Evolutionary conservation across 2,113 vertebrate species (phyloP).

Genomic region (Austrofundulus limnaeus): DNA sequence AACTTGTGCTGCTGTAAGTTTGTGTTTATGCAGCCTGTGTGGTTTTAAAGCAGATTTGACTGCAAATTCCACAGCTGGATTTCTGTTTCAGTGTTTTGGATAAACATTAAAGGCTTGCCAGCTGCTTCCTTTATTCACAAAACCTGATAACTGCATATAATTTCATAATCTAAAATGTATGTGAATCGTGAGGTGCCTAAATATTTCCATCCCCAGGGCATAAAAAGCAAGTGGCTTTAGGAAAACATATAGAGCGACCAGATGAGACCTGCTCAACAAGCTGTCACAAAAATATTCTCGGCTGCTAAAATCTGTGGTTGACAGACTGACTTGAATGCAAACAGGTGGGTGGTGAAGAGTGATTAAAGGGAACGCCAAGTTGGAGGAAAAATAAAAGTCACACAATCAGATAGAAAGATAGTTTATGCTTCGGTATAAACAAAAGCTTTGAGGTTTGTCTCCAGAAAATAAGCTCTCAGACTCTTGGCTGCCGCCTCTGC

Average conservation of each 20-base stretch:
- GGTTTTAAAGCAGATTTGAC: constrained; percentile 10
- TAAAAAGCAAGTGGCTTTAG: constrained; percentile 27
- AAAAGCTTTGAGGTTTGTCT: constrained; percentile 61
- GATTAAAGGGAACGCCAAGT: constrained; percentile 14
- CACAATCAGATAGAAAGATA: constrained; percentile 29
- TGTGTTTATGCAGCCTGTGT: constrained; percentile 41
- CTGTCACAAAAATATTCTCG: constrained; percentile 26
- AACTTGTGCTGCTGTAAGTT: constrained; percentile 15
- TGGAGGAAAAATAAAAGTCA: constrained; percentile 40
- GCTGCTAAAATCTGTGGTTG: constrained; percentile 10
- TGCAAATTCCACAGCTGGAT: constrained; percentile 61
- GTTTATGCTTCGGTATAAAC: constrained; percentile 48
- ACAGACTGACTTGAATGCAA: not conserved
- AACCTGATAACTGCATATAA: too few relatives aligned
- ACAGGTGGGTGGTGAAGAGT: constrained; percentile 16
- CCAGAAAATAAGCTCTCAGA: constrained; percentile 51
- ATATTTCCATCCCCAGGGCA: too few relatives aligned
- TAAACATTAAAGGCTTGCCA: too few relatives aligned
- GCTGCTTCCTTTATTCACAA: too few relatives aligned
- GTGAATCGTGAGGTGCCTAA: too few relatives aligned
- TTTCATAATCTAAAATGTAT: too few relatives aligned
- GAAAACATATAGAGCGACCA: not conserved
- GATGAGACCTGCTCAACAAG: constrained; percentile 34
- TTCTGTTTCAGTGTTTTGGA: too few relatives aligned
- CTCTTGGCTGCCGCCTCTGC: constrained; percentile 49